Evolutionary conservation across 2,888 invertebrate genomes (phyloP).

Genomic region (Andricus quercusramuli): DNA sequence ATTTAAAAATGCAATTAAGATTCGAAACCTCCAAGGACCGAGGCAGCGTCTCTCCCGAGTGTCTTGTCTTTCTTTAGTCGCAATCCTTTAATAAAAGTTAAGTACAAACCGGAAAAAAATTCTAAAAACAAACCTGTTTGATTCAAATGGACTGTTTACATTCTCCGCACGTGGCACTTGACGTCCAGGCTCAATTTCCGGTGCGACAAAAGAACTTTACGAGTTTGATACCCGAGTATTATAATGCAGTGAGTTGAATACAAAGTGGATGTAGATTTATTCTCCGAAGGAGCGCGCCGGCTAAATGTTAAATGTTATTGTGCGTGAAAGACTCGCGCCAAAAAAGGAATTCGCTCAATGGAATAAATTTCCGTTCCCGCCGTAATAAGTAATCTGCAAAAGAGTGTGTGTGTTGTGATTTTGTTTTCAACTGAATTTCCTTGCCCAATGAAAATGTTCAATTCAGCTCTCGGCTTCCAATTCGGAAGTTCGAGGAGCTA

Average conservation of each 20-base stretch:
- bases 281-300: neutral
- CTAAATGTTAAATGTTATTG: slow-evolving; percentile 24
- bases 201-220: neutral
- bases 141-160: slow-evolving; percentile 12
- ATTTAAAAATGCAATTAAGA: slow-evolving; percentile 10
- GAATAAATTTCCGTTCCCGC: neutral
- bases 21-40: neutral
- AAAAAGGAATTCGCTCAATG: slow-evolving; percentile 3
- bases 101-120: neutral
- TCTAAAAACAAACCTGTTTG: neutral
- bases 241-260: slow-evolving; percentile 20
- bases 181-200: slow-evolving; percentile 10
- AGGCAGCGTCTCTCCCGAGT: neutral
- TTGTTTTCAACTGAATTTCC: neutral
- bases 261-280: slow-evolving; percentile 26
- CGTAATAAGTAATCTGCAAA: neutral
- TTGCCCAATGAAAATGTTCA: neutral
- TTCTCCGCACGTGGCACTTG: slow-evolving; percentile 10
- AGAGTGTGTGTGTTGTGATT: neutral
- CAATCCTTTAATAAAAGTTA: neutral
- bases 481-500: slow-evolving; percentile 34
- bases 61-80: neutral
- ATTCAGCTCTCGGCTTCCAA: neutral
- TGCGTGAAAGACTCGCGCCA: neutral
- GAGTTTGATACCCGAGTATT: slow-evolving; percentile 5